A percentile compares a stretch with the other conserved stretches of the same genome.
These are phyloP conservation scores for Prionace glauca DNA, from an alignment of 2,797 vertebrate genomes.

Conservation along the genomic window DNA sequence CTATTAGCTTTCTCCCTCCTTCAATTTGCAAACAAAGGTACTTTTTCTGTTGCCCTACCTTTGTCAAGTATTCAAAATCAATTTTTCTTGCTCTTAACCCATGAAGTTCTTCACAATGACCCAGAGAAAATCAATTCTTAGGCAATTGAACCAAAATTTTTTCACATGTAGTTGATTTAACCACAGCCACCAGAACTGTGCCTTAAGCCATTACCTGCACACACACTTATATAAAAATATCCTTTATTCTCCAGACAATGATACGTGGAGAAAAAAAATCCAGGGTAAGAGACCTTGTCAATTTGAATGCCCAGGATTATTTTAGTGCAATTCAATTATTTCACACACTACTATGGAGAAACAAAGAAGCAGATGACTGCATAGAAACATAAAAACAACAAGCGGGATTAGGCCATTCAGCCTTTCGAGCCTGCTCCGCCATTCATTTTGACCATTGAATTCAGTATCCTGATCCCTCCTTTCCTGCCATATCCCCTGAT, in stretches of 20 bases:
- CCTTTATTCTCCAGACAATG: not conserved
- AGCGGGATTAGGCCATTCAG: too few relatives aligned
- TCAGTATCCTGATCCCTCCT: too few relatives aligned
- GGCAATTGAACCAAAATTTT: not conserved
- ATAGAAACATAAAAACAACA: not conserved
- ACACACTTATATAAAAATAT: not conserved
- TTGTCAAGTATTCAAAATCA: not conserved
- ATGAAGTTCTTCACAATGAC: not conserved
- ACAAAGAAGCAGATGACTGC: not conserved
- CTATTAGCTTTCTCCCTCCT: not conserved
- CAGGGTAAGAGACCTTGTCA: not conserved
- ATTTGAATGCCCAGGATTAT: not conserved
- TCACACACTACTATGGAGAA: not conserved
- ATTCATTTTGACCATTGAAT: too few relatives aligned
- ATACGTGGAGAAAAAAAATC: not conserved
- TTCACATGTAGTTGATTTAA: not conserved
- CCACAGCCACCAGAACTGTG: not conserved
- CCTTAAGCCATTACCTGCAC: not conserved
- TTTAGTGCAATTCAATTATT: not conserved
- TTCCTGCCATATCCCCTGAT: too few relatives aligned
- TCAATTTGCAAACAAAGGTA: not conserved
- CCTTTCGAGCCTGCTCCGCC: too few relatives aligned
- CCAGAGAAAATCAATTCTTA: too few relatives aligned
- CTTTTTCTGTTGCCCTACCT: not conserved
- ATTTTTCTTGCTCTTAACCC: not conserved